Evolutionary conservation across 2,113 vertebrate species (phyloP).

Genomic region (Leptodactylus fuscus): DNA sequence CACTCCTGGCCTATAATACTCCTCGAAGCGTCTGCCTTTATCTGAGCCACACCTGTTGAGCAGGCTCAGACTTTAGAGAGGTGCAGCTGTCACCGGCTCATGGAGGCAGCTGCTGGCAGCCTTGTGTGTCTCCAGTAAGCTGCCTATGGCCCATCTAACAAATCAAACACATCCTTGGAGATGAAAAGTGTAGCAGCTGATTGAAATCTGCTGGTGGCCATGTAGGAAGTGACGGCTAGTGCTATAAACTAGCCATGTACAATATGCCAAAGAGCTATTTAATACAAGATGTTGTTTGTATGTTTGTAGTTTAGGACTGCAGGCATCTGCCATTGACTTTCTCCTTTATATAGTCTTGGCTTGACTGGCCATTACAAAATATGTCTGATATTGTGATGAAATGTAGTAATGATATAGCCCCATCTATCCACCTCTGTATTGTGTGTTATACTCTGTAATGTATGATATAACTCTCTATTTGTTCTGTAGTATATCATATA

Average conservation of each 20-base stretch:
- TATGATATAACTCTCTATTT: no score
- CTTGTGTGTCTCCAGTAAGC: neutral
- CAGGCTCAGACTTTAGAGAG: neutral
- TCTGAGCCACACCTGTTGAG: neutral
- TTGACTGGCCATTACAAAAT: no score
- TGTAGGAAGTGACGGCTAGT: neutral
- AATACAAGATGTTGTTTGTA: no score
- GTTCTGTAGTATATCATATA: no score
- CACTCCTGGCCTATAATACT: neutral
- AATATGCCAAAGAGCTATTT: no score
- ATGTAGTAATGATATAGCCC: no score
- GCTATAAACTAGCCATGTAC: neutral
- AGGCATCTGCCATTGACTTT: no score
- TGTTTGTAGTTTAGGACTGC: no score
- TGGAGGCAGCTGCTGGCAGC: neutral
- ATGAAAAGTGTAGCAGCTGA: neutral
- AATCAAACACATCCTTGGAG: neutral
- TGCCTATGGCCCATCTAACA: neutral
- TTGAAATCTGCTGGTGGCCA: neutral
- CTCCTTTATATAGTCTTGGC: no score
- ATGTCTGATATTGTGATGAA: no score
- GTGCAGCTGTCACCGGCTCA: neutral
- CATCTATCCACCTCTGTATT: no score
- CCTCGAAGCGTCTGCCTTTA: neutral
- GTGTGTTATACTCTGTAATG: no score